These are phyloP conservation scores for Littorina saxatilis DNA, from an alignment of 1,140 invertebrate species.

Conservation along the genomic window DNA sequence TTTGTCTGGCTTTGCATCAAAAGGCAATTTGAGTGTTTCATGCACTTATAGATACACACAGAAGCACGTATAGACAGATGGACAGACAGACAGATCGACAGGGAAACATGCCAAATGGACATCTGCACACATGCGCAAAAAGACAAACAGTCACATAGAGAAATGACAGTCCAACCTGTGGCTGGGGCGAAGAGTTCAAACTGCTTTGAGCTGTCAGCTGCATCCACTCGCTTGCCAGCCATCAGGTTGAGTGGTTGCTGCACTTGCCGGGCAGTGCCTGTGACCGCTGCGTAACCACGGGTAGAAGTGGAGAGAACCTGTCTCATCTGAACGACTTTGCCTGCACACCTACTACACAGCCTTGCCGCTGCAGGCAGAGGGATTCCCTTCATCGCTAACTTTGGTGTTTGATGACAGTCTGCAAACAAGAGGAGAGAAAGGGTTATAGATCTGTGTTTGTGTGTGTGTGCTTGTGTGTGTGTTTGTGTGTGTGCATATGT, in stretches of 20 bases:
- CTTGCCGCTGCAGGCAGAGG: not conserved
- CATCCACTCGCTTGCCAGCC: conserved; percentile 58
- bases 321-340: not conserved
- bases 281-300: not conserved
- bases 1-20: no score
- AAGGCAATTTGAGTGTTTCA: no score
- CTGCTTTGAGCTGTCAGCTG: conserved; percentile 44
- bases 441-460: no score
- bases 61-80: no score
- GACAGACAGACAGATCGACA: no score
- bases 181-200: conserved; percentile 71
- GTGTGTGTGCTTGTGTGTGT: no score
- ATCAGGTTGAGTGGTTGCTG: conserved; percentile 70
- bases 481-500: no score
- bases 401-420: not conserved
- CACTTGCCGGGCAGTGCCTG: conserved; percentile 40
- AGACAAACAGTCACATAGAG: not conserved
- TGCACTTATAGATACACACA: no score
- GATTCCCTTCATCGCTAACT: not conserved
- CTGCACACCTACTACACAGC: not conserved
- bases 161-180: conserved; percentile 72
- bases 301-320: not conserved
- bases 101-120: no score
- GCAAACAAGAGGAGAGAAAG: no score
- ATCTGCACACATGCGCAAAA: not conserved